phyloP scores from a whole-genome alignment of 2,797 vertebrate species.

The Esox masquinongy region DNA sequence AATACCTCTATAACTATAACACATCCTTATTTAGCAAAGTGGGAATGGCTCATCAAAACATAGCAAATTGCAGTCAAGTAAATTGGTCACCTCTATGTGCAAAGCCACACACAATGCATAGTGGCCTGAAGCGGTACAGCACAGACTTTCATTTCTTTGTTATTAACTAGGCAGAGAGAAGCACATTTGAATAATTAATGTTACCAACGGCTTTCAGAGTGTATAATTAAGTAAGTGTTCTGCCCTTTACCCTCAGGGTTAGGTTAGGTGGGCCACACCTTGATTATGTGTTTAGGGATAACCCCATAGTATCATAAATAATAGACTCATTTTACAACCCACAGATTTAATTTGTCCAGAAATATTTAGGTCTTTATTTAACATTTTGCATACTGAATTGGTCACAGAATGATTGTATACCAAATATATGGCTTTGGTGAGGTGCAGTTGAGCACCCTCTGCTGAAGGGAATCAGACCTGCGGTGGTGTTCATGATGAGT shows the following conservation, averaged over 20 bases:
- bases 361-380: neutral
- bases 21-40: slow-evolving; percentile 25
- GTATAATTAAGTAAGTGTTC: slow-evolving; percentile 46
- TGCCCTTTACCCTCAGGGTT: slow-evolving; percentile 32
- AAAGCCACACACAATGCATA: slow-evolving; percentile 55
- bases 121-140: slow-evolving; percentile 59
- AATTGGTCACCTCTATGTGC: slow-evolving; percentile 48
- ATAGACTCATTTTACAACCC: too few species aligned
- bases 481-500: neutral
- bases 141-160: slow-evolving; percentile 64
- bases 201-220: slow-evolving; percentile 15
- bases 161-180: slow-evolving; percentile 61
- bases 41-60: slow-evolving; percentile 33
- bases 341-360: too few species aligned
- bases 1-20: neutral
- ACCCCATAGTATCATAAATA: too few species aligned
- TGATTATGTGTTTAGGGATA: too few species aligned
- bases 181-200: slow-evolving; percentile 61
- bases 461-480: slow-evolving; percentile 39
- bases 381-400: neutral
- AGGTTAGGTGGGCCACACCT: neutral
- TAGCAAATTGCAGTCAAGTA: slow-evolving; percentile 46
- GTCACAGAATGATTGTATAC: neutral
- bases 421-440: neutral
- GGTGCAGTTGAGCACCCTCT: slow-evolving; percentile 52